Conservation (phyloP, 2,797 vertebrate species). For the Pseudopleuronectes americanus region DNA sequence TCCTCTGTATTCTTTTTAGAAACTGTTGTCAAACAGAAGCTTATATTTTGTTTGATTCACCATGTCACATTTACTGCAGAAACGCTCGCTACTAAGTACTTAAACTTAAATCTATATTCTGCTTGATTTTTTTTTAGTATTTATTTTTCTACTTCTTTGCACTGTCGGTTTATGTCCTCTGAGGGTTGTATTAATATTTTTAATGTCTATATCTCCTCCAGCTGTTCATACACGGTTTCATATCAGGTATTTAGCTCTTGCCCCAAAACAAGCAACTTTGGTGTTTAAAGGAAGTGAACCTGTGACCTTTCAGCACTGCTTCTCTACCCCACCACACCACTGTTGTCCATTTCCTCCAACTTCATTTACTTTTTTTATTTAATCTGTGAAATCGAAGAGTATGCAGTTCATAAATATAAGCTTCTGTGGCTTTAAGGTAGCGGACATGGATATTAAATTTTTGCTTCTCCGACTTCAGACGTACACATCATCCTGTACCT, state of each 20-base stretch:
- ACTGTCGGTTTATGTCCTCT: constrained; percentile 45
- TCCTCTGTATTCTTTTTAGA: constrained; percentile 11
- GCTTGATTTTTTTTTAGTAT: constrained; percentile 56
- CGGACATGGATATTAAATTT: not conserved
- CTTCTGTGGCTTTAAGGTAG: constrained; percentile 16
- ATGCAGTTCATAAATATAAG: not conserved
- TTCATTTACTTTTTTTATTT: constrained; percentile 2
- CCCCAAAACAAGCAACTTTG: not conserved
- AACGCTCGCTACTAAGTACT: constrained; percentile 16
- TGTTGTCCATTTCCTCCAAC: not conserved
- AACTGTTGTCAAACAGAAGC: constrained; percentile 5
- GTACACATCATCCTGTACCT: not conserved
- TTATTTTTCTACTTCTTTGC: constrained; percentile 71
- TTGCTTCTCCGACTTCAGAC: constrained; percentile 14
- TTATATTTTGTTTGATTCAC: constrained; percentile 31
- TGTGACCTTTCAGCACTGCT: constrained; percentile 24
- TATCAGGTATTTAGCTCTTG: constrained; percentile 33
- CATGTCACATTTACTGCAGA: constrained; percentile 40
- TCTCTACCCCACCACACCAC: constrained; percentile 32
- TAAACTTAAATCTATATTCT: constrained; percentile 48
- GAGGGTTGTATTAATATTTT: constrained; percentile 44
- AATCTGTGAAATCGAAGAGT: constrained; percentile 4
- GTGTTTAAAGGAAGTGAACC: constrained; percentile 20
- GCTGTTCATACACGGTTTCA: constrained; percentile 27
- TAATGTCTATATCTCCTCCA: constrained; percentile 30